A percentile compares a stretch with the other conserved stretches of the same genome.
phyloP scores from a whole-genome alignment of 23 tunicate genomes.

The Styela plicata region DNA sequence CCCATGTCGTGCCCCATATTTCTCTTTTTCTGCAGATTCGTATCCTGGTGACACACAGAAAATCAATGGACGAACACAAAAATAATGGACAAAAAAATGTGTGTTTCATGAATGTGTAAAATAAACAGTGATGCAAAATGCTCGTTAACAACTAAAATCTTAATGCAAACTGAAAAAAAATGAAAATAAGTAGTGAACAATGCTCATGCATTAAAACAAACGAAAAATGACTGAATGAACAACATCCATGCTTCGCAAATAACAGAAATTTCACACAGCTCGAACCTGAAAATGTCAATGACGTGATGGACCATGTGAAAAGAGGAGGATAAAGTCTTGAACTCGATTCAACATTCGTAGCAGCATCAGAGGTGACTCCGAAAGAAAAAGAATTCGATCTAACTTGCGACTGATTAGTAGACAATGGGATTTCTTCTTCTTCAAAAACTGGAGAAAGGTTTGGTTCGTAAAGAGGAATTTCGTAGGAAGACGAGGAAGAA shows the following conservation, averaged over 20 bases:
- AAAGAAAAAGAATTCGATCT: slow-evolving; percentile 15
- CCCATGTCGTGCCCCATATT: too few species aligned
- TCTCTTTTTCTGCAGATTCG: too few species aligned
- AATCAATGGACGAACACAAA: too few species aligned
- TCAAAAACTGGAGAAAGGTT: neutral
- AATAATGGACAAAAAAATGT: neutral
- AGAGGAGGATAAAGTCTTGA: neutral
- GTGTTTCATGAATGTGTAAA: neutral
- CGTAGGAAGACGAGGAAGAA: neutral
- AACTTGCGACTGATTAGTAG: neutral
- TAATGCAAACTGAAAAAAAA: neutral
- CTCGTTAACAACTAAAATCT: neutral
- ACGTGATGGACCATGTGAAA: neutral
- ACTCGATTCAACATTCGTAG: neutral
- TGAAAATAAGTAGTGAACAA: neutral
- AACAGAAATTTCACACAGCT: neutral
- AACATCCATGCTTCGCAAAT: neutral
- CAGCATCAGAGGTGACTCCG: neutral
- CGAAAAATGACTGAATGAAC: neutral
- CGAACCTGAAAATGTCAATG: neutral
- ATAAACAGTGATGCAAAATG: neutral
- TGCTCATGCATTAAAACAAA: neutral
- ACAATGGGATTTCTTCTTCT: neutral
- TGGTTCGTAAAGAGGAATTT: neutral
- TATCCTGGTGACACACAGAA: neutral